Percentiles rank a stretch among this genome's conserved stretches.
Evolutionary conservation across 2,113 vertebrate species (phyloP).

Genomic region (Spea multiplicata): DNA sequence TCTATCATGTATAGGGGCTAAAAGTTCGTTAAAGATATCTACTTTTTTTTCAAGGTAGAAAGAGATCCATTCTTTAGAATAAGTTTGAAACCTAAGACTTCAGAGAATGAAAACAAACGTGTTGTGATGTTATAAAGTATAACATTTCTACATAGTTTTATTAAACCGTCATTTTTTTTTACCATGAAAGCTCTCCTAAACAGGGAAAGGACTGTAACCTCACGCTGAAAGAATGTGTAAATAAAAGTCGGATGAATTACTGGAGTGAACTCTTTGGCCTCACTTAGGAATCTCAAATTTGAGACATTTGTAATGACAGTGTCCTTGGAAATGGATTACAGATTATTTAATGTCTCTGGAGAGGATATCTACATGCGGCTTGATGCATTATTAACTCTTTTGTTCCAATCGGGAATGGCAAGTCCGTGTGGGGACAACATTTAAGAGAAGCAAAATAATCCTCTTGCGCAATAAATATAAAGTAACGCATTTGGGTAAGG

Average conservation of each 20-base stretch:
- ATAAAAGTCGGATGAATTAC: conserved; percentile 42
- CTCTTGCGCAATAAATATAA: too few species aligned
- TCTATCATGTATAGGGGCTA: too few species aligned
- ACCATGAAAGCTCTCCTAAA: conserved; percentile 15
- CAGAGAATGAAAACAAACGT: too few species aligned
- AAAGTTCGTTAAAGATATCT: too few species aligned
- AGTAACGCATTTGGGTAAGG: too few species aligned
- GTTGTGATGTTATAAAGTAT: too few species aligned
- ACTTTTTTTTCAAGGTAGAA: too few species aligned
- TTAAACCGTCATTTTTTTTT: not conserved
- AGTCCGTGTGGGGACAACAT: too few species aligned
- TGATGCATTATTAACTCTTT: conserved; percentile 24
- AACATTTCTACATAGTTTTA: too few species aligned
- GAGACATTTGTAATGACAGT: conserved; percentile 20
- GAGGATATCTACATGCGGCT: not conserved
- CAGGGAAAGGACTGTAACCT: conserved; percentile 1
- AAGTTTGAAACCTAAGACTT: too few species aligned
- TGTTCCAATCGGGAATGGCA: not conserved
- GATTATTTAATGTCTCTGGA: not conserved
- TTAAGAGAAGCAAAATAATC: too few species aligned
- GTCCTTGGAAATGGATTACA: conserved; percentile 23
- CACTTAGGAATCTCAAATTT: conserved; percentile 19
- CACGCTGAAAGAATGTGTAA: conserved; percentile 38
- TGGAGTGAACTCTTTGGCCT: conserved; percentile 32
- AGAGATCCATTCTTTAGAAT: too few species aligned